These are phyloP conservation scores for Minunthozetes semirufus DNA, from an alignment of 2,888 invertebrate species.

Conservation along the genomic window DNA sequence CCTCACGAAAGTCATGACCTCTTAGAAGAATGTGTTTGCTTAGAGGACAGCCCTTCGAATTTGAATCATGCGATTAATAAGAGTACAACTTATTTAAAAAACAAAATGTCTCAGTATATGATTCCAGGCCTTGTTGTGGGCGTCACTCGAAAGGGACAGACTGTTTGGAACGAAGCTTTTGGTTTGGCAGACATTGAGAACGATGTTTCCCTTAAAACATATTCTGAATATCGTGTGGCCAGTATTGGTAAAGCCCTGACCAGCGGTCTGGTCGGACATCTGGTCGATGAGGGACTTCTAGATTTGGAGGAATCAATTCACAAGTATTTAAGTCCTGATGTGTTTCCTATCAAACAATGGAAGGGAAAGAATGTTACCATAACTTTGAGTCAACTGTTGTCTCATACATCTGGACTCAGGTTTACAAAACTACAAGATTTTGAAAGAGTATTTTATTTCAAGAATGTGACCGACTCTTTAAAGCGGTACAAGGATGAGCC, in stretches of 20 bases:
- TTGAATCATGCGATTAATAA: no score
- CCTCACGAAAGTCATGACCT: no score
- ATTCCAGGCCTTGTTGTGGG: background rate
- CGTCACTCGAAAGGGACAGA: background rate
- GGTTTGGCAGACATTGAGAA: slow-evolving; percentile 22
- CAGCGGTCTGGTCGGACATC: background rate
- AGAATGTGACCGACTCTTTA: background rate
- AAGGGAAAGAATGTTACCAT: background rate
- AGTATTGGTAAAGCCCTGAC: slow-evolving; percentile 22
- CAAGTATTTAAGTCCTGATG: background rate
- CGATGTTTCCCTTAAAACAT: background rate
- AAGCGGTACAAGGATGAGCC: background rate
- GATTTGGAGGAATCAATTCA: slow-evolving; percentile 12
- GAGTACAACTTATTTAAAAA: no score
- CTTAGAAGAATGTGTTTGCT: no score
- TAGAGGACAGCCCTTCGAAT: no score
- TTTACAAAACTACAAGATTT: background rate
- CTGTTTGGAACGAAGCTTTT: background rate
- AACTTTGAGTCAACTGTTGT: slow-evolving; percentile 16
- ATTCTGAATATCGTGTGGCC: background rate
- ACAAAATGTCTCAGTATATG: no score
- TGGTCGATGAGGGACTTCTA: slow-evolving; percentile 18
- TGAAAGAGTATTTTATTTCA: background rate
- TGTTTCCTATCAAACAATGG: slow-evolving; percentile 25
- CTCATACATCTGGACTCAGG: slow-evolving; percentile 5